These are phyloP conservation scores for Heliconius himera DNA, from an alignment of 1,140 invertebrate genomes.

Conservation along the genomic window DNA sequence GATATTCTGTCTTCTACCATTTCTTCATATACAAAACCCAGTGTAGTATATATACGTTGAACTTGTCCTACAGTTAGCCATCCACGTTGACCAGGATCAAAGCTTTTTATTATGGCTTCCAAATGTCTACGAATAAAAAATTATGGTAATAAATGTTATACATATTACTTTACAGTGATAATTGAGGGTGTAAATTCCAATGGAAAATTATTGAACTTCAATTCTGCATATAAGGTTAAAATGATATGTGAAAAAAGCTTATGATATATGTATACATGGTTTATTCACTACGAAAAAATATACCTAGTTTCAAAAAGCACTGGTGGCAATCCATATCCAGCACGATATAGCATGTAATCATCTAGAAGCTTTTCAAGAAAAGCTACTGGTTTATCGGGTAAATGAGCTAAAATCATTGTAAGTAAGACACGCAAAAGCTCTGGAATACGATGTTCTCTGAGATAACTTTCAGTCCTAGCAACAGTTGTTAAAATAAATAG, in stretches of 20 bases:
- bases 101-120: conserved; percentile 69
- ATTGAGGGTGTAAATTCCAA: neutral
- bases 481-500: conserved; percentile 58
- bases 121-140: conserved; percentile 54
- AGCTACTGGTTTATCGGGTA: conserved; percentile 51
- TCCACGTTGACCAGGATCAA: conserved; percentile 69
- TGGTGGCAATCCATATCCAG: conserved; percentile 59
- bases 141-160: conserved; percentile 1
- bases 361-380: conserved; percentile 65
- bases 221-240: neutral
- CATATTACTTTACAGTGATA: no score
- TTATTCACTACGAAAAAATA: conserved; percentile 10
- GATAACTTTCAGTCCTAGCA: conserved; percentile 65
- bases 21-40: conserved; percentile 52
- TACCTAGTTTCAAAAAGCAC: conserved; percentile 68
- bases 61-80: conserved; percentile 66
- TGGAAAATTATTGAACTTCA: neutral
- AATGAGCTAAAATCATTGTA: conserved; percentile 60
- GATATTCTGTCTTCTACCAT: conserved; percentile 51
- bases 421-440: conserved; percentile 66
- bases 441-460: conserved; percentile 64
- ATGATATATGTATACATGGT: no score
- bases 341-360: conserved; percentile 70
- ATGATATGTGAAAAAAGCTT: no score
- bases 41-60: conserved; percentile 55